Evolutionary conservation across 1,140 invertebrate genomes (phyloP).

Genomic region (Epicauta chinensis): DNA sequence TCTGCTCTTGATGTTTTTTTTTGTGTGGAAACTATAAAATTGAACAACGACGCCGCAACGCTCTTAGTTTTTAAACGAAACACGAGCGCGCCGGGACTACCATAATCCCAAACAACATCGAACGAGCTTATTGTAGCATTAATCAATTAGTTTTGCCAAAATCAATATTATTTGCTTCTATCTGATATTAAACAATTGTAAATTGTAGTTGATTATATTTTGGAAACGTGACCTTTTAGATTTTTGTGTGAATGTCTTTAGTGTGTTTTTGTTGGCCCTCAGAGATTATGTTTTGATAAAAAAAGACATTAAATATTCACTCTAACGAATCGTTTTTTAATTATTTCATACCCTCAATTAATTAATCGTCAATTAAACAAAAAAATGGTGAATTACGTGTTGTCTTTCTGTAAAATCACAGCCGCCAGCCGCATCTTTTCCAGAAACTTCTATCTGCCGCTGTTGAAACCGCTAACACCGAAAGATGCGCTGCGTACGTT

Average conservation of each 20-base stretch:
- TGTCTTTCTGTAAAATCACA: constrained; percentile 76
- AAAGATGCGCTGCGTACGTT: constrained; percentile 73
- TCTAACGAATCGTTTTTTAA: background rate
- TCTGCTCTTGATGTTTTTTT: background rate
- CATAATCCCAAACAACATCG: background rate
- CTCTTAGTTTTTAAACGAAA: background rate
- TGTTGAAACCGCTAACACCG: constrained; percentile 73
- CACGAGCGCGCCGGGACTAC: constrained; percentile 13
- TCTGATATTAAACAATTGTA: too few relatives aligned
- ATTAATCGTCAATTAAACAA: background rate
- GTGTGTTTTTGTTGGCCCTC: too few relatives aligned
- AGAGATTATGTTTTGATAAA: too few relatives aligned
- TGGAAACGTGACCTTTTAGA: too few relatives aligned
- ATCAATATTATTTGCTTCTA: too few relatives aligned
- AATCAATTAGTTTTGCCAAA: too few relatives aligned
- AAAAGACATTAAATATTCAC: too few relatives aligned
- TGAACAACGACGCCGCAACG: constrained; percentile 20
- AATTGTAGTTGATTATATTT: too few relatives aligned
- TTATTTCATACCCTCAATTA: background rate
- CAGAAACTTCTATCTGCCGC: constrained; percentile 76
- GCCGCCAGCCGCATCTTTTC: constrained; percentile 71
- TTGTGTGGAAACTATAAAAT: background rate
- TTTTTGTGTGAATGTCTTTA: too few relatives aligned
- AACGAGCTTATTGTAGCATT: too few relatives aligned
- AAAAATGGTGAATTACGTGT: constrained; percentile 40